A percentile compares a stretch with the other conserved stretches of the same genome.
Evolutionary conservation across 2,888 invertebrate genomes (phyloP).

Genomic region (Mesorhabditis spiculigera): DNA sequence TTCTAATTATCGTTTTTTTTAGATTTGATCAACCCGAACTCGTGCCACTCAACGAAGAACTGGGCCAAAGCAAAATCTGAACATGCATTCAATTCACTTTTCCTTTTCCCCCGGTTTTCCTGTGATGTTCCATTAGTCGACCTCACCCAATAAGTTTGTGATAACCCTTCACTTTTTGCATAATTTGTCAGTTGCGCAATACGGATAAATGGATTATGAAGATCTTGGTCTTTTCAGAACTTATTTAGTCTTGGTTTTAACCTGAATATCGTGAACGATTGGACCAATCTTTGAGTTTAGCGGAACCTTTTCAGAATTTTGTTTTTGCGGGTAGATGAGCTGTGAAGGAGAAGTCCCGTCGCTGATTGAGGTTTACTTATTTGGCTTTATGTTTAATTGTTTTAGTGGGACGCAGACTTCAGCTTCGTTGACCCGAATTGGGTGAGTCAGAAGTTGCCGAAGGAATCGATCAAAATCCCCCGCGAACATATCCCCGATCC

Average conservation of each 20-base stretch:
- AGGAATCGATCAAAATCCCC: constrained; percentile 6
- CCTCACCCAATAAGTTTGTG: no score
- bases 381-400: neutral
- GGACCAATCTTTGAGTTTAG: no score
- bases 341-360: neutral
- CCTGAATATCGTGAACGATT: no score
- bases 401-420: neutral
- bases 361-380: neutral
- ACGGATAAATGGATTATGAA: neutral
- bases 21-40: neutral
- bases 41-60: neutral
- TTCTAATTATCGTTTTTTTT: neutral
- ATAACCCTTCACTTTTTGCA: neutral
- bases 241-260: no score
- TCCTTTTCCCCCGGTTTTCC: no score
- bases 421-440: constrained; percentile 1
- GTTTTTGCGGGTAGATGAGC: neutral
- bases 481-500: constrained; percentile 42
- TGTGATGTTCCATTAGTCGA: no score
- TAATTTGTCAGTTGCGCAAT: neutral
- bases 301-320: no score
- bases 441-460: neutral
- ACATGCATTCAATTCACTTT: neutral
- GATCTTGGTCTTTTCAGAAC: no score
- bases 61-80: constrained; percentile 1